phyloP scores from a whole-genome alignment of 2,113 vertebrate species.

The Paralichthys olivaceus region DNA sequence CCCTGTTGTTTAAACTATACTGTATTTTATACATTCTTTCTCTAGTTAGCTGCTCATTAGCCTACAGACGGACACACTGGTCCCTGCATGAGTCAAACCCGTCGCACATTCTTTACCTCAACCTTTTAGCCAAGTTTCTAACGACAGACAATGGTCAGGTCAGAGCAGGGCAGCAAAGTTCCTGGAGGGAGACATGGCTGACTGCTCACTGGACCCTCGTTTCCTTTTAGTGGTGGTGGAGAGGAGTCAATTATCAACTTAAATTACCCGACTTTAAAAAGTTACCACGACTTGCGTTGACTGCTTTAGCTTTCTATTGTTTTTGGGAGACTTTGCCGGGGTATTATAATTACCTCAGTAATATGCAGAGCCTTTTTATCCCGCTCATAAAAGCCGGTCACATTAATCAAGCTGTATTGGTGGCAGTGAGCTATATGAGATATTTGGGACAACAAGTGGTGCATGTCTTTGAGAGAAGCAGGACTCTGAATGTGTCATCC shows the following conservation, averaged over 20 bases:
- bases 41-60: no score
- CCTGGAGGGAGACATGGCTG: constrained; percentile 31
- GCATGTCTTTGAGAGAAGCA: constrained; percentile 49
- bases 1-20: no score
- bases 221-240: constrained; percentile 30
- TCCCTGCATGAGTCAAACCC: no score
- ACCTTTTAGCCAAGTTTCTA: constrained; percentile 43
- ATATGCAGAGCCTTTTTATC: constrained; percentile 64
- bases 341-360: constrained; percentile 66
- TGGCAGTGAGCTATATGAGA: constrained; percentile 53
- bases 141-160: constrained; percentile 50
- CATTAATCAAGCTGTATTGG: constrained; percentile 64
- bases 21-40: no score
- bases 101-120: no score
- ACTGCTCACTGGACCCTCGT: constrained; percentile 53
- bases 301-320: constrained; percentile 58
- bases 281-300: constrained; percentile 52
- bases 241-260: constrained; percentile 64
- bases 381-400: constrained; percentile 55
- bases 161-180: constrained; percentile 37
- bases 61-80: no score
- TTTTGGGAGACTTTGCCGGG: constrained; percentile 44
- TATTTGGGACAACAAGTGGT: constrained; percentile 70
- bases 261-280: constrained; percentile 58
- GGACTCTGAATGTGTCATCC: constrained; percentile 44